These are phyloP conservation scores for Tachuris rubrigastra DNA, from an alignment of 2,113 vertebrate genomes.

Conservation along the genomic window DNA sequence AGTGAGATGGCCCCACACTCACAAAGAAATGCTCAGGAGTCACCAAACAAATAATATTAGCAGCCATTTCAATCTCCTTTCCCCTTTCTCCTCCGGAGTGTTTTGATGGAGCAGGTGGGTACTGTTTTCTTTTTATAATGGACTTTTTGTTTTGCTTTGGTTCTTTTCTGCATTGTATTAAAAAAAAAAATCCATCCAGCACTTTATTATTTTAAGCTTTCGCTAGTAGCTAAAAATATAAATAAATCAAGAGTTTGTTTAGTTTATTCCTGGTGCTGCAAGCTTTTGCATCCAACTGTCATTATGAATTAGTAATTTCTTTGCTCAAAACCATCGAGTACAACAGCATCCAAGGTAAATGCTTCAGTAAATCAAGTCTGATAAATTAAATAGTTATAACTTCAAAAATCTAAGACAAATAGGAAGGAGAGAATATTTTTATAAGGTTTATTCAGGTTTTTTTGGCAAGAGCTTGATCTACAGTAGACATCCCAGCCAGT, in stretches of 20 bases:
- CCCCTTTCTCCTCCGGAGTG: neutral
- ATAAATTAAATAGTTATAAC: slow-evolving; percentile 30
- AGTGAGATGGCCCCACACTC: neutral
- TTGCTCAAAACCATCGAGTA: slow-evolving; percentile 29
- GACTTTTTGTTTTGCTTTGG: neutral
- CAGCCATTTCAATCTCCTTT: neutral
- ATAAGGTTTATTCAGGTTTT: slow-evolving; percentile 64
- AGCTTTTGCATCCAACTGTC: slow-evolving; percentile 38
- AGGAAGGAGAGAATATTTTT: slow-evolving; percentile 42
- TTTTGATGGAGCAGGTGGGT: neutral
- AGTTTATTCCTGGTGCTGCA: neutral
- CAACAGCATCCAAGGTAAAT: slow-evolving; percentile 28
- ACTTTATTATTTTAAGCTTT: slow-evolving; percentile 7
- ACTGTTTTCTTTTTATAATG: neutral
- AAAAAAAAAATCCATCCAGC: neutral
- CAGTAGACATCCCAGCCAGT: slow-evolving; percentile 48
- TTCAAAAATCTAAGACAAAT: slow-evolving; percentile 54
- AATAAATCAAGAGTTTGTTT: slow-evolving; percentile 52
- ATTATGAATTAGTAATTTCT: slow-evolving; percentile 36
- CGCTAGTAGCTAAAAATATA: slow-evolving; percentile 44
- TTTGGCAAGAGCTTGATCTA: slow-evolving; percentile 57
- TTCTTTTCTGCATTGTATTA: neutral
- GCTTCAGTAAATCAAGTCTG: slow-evolving; percentile 27
- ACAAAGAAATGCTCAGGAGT: neutral
- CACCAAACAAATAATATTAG: neutral